These are phyloP conservation scores for Salmo trutta DNA, from an alignment of 2,797 vertebrate species.

Conservation along the genomic window DNA sequence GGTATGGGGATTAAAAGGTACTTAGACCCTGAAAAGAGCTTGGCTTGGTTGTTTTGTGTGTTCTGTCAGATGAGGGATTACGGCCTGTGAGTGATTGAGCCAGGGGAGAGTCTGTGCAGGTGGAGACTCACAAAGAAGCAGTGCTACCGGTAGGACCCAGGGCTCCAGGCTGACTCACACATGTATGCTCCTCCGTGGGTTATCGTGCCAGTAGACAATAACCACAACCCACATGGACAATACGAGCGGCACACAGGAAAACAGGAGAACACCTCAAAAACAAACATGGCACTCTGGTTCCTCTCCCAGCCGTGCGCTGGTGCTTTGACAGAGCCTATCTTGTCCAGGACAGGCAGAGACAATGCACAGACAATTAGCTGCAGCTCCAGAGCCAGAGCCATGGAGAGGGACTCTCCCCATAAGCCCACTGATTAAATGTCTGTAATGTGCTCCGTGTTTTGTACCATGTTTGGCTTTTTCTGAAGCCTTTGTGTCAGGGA, in stretches of 20 bases:
- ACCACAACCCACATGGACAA: slow-evolving; percentile 1
- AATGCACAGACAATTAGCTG: slow-evolving; percentile 15
- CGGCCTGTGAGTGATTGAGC: background rate
- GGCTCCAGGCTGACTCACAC: slow-evolving; percentile 7
- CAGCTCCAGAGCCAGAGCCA: slow-evolving; percentile 5
- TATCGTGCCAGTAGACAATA: slow-evolving; percentile 14
- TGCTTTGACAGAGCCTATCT: slow-evolving; percentile 17
- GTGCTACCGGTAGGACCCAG: background rate
- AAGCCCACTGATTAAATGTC: slow-evolving; percentile 14
- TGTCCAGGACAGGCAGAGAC: slow-evolving; percentile 18
- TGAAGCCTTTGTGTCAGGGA: slow-evolving; percentile 12
- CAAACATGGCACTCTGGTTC: slow-evolving; percentile 12
- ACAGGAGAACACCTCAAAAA: slow-evolving; percentile 18
- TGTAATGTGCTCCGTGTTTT: slow-evolving; percentile 8
- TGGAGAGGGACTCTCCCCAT: slow-evolving; percentile 8
- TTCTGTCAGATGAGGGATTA: slow-evolving; percentile 13
- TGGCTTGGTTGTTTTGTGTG: background rate
- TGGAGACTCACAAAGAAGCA: slow-evolving; percentile 7
- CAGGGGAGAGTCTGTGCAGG: slow-evolving; percentile 2
- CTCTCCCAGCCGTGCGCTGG: background rate
- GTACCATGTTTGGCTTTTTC: slow-evolving; percentile 4
- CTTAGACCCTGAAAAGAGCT: slow-evolving; percentile 14
- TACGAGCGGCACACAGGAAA: slow-evolving; percentile 4
- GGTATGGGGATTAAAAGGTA: slow-evolving; percentile 7
- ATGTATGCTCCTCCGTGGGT: background rate